phyloP scores from a whole-genome alignment of 37 sponge, comb jelly and placozoan species.

The Agelas oroides region DNA sequence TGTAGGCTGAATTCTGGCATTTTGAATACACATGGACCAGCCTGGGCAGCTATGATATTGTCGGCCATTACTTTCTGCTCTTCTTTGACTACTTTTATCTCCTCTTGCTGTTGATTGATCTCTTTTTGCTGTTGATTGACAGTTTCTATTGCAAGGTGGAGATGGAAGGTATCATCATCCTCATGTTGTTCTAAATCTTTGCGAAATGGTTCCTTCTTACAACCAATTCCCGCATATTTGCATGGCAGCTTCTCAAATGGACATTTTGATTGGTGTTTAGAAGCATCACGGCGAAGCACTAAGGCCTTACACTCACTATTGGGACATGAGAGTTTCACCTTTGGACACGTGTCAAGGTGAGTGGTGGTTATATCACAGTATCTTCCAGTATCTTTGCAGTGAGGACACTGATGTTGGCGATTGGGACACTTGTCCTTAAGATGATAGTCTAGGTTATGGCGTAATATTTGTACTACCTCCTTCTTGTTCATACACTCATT shows the following conservation, averaged over 20 bases:
- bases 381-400: slow-evolving; percentile 27
- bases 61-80: too few species aligned
- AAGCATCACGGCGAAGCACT: background rate
- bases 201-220: background rate
- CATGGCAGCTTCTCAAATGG: slow-evolving; percentile 24
- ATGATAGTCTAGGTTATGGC: slow-evolving; percentile 22
- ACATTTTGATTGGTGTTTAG: slow-evolving; percentile 7
- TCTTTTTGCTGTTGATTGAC: slow-evolving; percentile 33
- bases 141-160: background rate
- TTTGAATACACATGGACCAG: too few species aligned
- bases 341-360: slow-evolving; percentile 29
- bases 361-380: slow-evolving; percentile 15
- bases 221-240: slow-evolving; percentile 26
- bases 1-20: background rate
- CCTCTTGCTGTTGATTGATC: too few species aligned
- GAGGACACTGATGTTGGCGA: slow-evolving; percentile 42
- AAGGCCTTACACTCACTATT: slow-evolving; percentile 18
- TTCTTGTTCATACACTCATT: slow-evolving; percentile 8
- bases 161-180: background rate
- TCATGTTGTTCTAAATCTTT: slow-evolving; percentile 34
- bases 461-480: background rate
- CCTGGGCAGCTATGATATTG: too few species aligned
- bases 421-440: slow-evolving; percentile 11
- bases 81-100: too few species aligned
- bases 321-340: slow-evolving; percentile 15